Base-by-base conservation (phyloP, 2,888 invertebrate species). In the Zhuqinia jingwanae region DNA sequence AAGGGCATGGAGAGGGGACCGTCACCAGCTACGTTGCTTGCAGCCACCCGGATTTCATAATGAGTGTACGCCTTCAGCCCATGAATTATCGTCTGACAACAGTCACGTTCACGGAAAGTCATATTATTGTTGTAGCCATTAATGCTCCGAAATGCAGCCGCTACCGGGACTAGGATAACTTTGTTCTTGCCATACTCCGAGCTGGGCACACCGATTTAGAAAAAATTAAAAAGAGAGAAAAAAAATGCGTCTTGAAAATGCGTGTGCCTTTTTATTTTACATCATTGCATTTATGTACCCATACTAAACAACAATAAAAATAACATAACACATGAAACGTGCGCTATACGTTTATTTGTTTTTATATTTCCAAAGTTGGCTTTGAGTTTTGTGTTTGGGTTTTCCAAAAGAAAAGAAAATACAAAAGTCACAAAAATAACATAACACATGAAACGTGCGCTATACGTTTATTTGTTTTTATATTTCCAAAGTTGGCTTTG, bases 31-130 rank as follows among this genome's bases (percentile, higher is more conserved):
- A 89, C 82, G 53, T 90, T 90, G 22, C 89, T 60, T 36, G 79
- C 90, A 42, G 88, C 82, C n/a, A 90, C 85, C 79, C 84, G 84
- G 42, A 90, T 77, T 68, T 90, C 90, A 77, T 90, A 90, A 85
- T 89, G 89, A 22, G 89, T 89, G 78, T 87, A 90, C 17, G 90
- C 87, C 13, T 42, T 85, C 45, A 90, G 83, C 1, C 88, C 89
- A 45, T 87, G 88, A 77, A 90, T 70, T 22, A 85, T 73, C n/a
- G 81, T 87, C 78, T 90, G 89, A 86, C 90, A 90, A 79, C 90
- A 90, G 76, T 87, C 87, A 50, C 77, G 80, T 58, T 87, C 88
- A 8, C 76, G 84, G 53, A 87, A 68, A 63, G 88, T 85, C 65
- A 63, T 70, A 78, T 80, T 86, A 79, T 76, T 84, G 81, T 56